phyloP scores from a whole-genome alignment of 2,888 invertebrate genomes.

The Acrobasis consociella region DNA sequence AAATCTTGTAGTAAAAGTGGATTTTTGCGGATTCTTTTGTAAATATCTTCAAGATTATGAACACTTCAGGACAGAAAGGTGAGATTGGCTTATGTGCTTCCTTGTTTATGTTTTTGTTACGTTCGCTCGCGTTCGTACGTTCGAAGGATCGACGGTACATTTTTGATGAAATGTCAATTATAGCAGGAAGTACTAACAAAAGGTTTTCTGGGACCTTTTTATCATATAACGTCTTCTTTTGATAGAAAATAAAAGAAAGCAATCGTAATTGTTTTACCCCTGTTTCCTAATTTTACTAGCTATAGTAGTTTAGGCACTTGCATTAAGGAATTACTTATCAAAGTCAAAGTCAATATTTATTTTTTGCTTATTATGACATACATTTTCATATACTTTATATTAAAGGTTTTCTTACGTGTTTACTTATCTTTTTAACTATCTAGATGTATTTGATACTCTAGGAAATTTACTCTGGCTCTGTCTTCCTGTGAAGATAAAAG shows the following conservation, averaged over 20 bases:
- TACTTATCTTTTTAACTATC: too few relatives aligned
- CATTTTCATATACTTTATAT: too few relatives aligned
- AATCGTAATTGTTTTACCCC: not conserved
- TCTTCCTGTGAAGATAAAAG: too few relatives aligned
- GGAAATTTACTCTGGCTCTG: too few relatives aligned
- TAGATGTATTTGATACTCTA: too few relatives aligned
- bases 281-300: not conserved
- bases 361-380: too few relatives aligned
- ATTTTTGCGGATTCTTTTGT: constrained; percentile 52
- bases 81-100: constrained; percentile 25
- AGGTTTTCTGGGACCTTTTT: not conserved
- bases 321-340: too few relatives aligned
- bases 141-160: not conserved
- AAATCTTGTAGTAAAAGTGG: constrained; percentile 55
- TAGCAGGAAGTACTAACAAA: not conserved
- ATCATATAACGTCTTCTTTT: not conserved
- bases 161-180: not conserved
- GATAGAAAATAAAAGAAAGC: not conserved
- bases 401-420: too few relatives aligned
- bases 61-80: constrained; percentile 46
- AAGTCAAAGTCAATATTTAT: too few relatives aligned
- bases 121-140: not conserved
- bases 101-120: constrained; percentile 3
- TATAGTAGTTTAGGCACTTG: too few relatives aligned
- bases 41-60: constrained; percentile 38